phyloP scores from a whole-genome alignment of 2,797 vertebrate species.

The Arremon aurantiirostris region DNA sequence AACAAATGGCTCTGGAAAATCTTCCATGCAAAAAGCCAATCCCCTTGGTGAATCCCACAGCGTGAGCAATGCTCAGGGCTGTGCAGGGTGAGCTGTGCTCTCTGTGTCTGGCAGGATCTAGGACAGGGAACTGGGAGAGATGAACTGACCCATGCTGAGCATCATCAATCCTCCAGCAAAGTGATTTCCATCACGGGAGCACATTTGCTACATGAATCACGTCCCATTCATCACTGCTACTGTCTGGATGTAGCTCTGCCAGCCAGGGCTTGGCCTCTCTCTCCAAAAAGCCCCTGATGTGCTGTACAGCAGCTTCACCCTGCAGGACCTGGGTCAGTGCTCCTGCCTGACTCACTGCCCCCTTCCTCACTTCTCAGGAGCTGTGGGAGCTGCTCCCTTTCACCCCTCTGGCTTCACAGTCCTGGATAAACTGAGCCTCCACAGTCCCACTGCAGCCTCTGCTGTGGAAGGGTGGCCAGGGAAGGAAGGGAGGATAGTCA shows the following conservation, averaged over 20 bases:
- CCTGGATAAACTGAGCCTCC: neutral
- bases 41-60: neutral
- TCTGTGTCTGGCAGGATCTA: neutral
- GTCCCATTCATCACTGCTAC: conserved; percentile 14
- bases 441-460: neutral
- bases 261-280: neutral
- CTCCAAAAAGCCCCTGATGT: neutral
- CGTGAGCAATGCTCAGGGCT: accelerated
- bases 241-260: neutral
- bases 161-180: conserved; percentile 2
- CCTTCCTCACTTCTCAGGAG: neutral
- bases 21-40: neutral
- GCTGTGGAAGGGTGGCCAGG: neutral
- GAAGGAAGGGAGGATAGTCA: neutral
- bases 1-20: neutral
- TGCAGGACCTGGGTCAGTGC: neutral
- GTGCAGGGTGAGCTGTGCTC: neutral
- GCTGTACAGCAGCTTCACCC: neutral
- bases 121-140: neutral
- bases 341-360: neutral
- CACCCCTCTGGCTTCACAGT: neutral
- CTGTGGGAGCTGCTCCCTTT: neutral
- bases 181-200: neutral
- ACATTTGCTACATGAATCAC: neutral
- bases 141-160: neutral